Conservation (phyloP, 2,888 invertebrate species). For the Acheta domesticus region DNA sequence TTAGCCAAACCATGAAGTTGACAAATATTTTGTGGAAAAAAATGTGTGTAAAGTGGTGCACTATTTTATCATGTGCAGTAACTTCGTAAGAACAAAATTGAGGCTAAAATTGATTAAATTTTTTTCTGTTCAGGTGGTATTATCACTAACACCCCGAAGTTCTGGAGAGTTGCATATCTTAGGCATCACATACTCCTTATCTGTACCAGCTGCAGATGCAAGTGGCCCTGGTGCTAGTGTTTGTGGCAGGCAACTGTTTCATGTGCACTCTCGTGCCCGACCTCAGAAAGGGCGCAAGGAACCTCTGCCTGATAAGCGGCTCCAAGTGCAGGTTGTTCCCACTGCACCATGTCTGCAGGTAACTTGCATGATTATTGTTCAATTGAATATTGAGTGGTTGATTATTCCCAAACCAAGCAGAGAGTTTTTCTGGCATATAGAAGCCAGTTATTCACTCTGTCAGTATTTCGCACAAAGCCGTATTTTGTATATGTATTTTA, state of each 20-base stretch:
- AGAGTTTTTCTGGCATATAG: too few species aligned
- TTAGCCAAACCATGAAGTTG: too few species aligned
- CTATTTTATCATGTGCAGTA: too few species aligned
- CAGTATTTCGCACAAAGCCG: too few species aligned
- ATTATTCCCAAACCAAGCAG: too few species aligned
- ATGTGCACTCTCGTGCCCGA: neutral
- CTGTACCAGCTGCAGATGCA: conserved; percentile 40
- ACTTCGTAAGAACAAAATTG: neutral
- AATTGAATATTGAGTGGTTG: neutral
- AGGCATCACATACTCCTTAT: conserved; percentile 67
- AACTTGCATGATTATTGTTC: conserved; percentile 36
- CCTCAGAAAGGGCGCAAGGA: neutral
- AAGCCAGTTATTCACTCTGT: too few species aligned
- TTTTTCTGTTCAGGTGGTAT: conserved; percentile 52
- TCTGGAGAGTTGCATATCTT: conserved; percentile 70
- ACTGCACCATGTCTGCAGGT: conserved; percentile 81
- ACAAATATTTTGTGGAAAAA: too few species aligned
- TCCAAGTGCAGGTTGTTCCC: conserved; percentile 72
- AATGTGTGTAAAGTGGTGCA: too few species aligned
- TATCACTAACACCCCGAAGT: conserved; percentile 69
- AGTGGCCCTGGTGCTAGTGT: too few species aligned
- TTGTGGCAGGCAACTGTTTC: too few species aligned
- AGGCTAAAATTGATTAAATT: neutral
- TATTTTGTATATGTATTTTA: too few species aligned
- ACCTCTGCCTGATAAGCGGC: conserved; percentile 56